A percentile compares a stretch with the other conserved stretches of the same genome.
phyloP scores from a whole-genome alignment of 2,797 vertebrate genomes.

The Sphenodon punctatus region DNA sequence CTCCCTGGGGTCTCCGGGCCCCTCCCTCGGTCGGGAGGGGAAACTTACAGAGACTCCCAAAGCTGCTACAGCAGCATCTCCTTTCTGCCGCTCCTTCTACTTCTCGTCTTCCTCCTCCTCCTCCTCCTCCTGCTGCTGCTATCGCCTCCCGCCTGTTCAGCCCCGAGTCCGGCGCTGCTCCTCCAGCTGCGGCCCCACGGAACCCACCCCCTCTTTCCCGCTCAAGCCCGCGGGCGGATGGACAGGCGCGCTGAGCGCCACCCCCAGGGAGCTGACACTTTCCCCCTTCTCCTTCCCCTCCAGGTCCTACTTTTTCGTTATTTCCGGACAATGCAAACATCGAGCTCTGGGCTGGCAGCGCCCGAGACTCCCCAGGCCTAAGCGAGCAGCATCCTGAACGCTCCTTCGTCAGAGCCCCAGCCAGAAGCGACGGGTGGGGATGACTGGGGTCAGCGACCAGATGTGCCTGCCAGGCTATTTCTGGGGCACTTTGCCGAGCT shows the following conservation, averaged over 20 bases:
- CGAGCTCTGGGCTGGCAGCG: slow-evolving; percentile 63
- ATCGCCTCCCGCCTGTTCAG: background rate
- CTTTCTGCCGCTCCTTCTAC: background rate
- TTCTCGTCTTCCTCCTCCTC: background rate
- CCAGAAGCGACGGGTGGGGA: no score
- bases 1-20: background rate
- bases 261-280: no score
- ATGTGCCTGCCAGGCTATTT: background rate
- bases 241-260: no score
- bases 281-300: slow-evolving; percentile 39
- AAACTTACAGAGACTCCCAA: background rate
- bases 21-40: background rate
- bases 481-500: background rate
- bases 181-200: background rate
- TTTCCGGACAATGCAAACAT: slow-evolving; percentile 85
- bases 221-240: background rate
- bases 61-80: background rate
- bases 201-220: background rate
- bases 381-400: background rate
- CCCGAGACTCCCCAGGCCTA: slow-evolving; percentile 6
- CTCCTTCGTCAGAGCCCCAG: no score
- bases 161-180: background rate
- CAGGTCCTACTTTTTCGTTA: slow-evolving; percentile 84
- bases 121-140: background rate
- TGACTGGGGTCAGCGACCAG: no score